Percentiles rank a stretch among this genome's conserved stretches.
Conservation (phyloP, 2,113 vertebrate genomes). For the Pica pica region DNA sequence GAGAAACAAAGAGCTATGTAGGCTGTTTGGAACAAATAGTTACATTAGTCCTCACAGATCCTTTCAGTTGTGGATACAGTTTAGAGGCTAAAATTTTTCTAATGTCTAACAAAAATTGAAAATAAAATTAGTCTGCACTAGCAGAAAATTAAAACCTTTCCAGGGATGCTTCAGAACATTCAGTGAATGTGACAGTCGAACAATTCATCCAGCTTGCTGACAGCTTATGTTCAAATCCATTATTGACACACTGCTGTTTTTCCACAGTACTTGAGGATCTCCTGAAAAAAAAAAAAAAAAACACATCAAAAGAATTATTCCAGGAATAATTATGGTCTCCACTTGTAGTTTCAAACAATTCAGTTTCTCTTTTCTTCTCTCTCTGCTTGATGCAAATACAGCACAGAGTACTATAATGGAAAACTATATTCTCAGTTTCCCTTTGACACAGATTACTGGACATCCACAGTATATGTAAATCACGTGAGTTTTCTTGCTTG, state of each 20-base stretch:
- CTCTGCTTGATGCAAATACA: not conserved
- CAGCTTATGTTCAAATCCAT: not conserved
- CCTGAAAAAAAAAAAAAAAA: not conserved
- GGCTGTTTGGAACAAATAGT: not conserved
- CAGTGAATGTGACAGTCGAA: not conserved
- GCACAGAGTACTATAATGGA: not conserved
- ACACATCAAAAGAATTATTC: not conserved
- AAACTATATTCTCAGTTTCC: not conserved
- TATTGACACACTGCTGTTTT: not conserved
- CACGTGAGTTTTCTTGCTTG: not conserved
- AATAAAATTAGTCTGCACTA: not conserved
- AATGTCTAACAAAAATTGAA: not conserved
- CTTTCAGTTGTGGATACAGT: not conserved
- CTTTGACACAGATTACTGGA: not conserved
- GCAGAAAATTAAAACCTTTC: not conserved
- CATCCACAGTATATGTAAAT: not conserved
- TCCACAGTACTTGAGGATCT: not conserved
- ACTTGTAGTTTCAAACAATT: not conserved
- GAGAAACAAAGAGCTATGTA: not conserved
- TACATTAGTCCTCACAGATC: not conserved
- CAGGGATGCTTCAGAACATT: not conserved
- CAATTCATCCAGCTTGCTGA: not conserved
- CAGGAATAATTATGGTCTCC: not conserved
- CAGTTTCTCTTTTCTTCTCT: not conserved
- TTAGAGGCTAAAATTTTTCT: not conserved